Conservation (phyloP, 2,888 invertebrate genomes). For the Ophion costatus region DNA sequence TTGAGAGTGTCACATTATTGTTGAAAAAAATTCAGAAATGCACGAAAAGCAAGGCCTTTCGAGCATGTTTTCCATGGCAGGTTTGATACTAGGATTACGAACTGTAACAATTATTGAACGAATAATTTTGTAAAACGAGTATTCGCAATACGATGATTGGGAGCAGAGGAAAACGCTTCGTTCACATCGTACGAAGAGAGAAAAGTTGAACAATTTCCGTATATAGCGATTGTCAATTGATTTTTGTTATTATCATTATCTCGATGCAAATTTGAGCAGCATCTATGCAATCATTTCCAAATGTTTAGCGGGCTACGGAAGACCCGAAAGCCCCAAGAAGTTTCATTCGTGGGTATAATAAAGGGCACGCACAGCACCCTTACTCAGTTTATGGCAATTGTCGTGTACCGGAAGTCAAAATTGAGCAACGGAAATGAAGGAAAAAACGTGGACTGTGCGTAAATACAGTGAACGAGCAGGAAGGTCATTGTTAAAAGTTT, state of each 20-base stretch:
- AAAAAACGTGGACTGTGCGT: not conserved
- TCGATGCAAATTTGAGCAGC: not conserved
- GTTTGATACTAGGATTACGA: too few relatives aligned
- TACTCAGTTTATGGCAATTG: not conserved
- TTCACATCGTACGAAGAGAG: too few relatives aligned
- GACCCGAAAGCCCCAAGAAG: not conserved
- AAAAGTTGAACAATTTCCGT: not conserved
- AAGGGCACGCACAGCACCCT: not conserved
- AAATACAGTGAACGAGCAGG: not conserved
- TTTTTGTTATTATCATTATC: not conserved
- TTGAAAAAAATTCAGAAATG: too few relatives aligned
- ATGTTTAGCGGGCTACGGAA: not conserved
- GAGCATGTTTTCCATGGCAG: too few relatives aligned
- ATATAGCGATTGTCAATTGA: not conserved
- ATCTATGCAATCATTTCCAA: not conserved
- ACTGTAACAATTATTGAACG: too few relatives aligned
- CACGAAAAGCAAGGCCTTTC: too few relatives aligned
- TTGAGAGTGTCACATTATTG: too few relatives aligned
- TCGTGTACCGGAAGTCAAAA: not conserved
- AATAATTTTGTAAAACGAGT: too few relatives aligned
- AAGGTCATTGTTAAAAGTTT: not conserved
- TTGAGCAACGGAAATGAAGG: not conserved
- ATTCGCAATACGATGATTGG: too few relatives aligned
- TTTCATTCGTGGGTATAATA: not conserved
- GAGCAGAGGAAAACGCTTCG: too few relatives aligned